Conservation (phyloP, 2,113 vertebrate species). For the Megaceryle maxima region DNA sequence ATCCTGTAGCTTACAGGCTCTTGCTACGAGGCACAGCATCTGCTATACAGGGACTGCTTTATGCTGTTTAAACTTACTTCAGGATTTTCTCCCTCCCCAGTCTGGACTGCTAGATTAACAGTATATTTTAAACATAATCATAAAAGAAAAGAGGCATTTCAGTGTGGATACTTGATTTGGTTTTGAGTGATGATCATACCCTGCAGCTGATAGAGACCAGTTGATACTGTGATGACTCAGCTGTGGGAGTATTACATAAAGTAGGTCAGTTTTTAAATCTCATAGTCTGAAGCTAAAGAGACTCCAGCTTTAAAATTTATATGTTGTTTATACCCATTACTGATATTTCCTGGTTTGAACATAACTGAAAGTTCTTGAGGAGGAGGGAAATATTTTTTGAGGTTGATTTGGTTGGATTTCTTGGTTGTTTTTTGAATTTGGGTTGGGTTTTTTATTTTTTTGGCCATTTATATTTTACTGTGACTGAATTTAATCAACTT, state of each 20-base stretch:
- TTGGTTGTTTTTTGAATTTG: neutral
- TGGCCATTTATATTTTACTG: neutral
- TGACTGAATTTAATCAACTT: neutral
- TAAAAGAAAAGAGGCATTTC: neutral
- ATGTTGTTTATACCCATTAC: neutral
- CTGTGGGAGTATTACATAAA: constrained; percentile 54
- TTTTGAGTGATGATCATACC: neutral
- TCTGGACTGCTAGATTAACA: neutral
- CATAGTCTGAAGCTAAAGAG: neutral
- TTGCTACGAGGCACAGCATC: neutral
- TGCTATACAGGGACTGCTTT: neutral
- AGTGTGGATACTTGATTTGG: neutral
- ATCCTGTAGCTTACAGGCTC: neutral
- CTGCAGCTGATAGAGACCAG: constrained; percentile 16
- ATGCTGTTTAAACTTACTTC: neutral
- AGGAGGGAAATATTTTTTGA: neutral
- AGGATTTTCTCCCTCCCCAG: neutral
- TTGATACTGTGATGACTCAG: constrained; percentile 56
- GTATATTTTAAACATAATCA: neutral
- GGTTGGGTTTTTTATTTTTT: neutral
- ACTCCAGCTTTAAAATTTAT: neutral
- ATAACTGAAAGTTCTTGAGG: neutral
- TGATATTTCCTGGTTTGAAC: neutral
- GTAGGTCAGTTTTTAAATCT: constrained; percentile 46
- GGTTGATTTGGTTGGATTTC: neutral